Base-by-base conservation (phyloP, 2,113 vertebrate species). In the Salvelinus fontinalis region DNA sequence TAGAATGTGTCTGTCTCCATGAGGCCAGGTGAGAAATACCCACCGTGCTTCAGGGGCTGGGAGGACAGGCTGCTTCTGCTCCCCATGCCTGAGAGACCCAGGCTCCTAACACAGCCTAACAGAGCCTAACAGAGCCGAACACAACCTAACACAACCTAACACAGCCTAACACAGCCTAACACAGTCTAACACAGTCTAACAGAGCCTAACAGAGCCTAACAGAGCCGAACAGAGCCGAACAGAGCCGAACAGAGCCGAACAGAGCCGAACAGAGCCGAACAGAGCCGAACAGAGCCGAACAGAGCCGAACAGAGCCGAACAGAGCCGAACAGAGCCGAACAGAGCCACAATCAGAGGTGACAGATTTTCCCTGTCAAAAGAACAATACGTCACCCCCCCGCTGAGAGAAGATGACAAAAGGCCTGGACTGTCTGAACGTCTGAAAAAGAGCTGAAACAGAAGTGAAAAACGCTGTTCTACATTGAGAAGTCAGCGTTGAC, bases 41-140 rank as follows among this genome's bases (percentile, higher is more conserved):
- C 16, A 70, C 79, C 71, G 77, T 71, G 64, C 39, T 48, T 75
- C 24, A 66, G 65, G 16, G 67, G 49, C 75, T 70, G 20, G 59
- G 27, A 73, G 39, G 65, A 74, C 39, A n/a, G 48, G 26, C 48
- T 77, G 26, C 4, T 74, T 27, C 26, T 14, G 27, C 48, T 69
- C 65, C 24, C 64, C n/a, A 34, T 13, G 57, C 71, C 31, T 22
- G 29, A 73, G 59, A 57, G 71, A 9, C 31, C 54, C 54, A 26
- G 72, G 24, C 5, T 64, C 16, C 29, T 16, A 48, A 39, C 71
- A n/a, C n/a, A 18, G 70, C 49, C 9, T 9, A 31, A 24, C 34
- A 73, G 69, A 49, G 51, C 20, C 79, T 71, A 69, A 11, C 16
- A 48, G 26, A 2, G 3, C 13, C 51, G n/a, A n/a, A n/a, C n/a